Percentiles rank a stretch among this genome's conserved stretches.
Evolutionary conservation across 92 coral and sea anemone species (phyloP).

Genomic region (Siderastrea siderea): DNA sequence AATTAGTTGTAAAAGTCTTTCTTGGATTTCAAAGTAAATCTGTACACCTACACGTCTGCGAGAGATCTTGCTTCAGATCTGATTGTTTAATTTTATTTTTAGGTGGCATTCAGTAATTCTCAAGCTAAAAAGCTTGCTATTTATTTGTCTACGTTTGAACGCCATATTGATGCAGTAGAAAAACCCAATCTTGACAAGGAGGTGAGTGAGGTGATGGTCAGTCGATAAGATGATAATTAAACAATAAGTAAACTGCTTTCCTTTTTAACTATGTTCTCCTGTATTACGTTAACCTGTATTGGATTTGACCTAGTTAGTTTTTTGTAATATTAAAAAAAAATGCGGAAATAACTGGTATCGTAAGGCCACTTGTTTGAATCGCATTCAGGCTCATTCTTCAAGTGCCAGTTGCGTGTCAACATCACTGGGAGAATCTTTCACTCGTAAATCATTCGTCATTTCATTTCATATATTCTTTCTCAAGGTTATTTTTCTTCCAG

Average conservation of each 20-base stretch:
- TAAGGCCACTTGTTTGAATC: too few relatives aligned
- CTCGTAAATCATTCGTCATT: too few relatives aligned
- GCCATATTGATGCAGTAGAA: constrained; percentile 98
- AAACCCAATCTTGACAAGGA: constrained; percentile 98
- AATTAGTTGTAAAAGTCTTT: not conserved
- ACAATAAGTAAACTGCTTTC: too few relatives aligned
- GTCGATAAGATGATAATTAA: not conserved
- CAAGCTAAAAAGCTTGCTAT: constrained; percentile 94
- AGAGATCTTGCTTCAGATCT: not conserved
- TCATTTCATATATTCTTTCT: too few relatives aligned
- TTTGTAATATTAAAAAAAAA: too few relatives aligned
- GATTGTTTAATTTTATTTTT: not conserved
- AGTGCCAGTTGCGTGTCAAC: too few relatives aligned
- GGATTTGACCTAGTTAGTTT: too few relatives aligned
- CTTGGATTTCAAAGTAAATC: not conserved
- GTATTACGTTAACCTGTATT: not conserved
- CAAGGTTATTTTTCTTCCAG: too few relatives aligned
- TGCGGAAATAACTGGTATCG: too few relatives aligned
- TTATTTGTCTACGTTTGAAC: constrained; percentile 89
- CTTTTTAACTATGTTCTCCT: not conserved
- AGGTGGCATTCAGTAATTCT: constrained; percentile 99
- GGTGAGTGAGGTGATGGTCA: constrained; percentile 46
- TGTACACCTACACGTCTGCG: not conserved
- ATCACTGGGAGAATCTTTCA: too few relatives aligned
- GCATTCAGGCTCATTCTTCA: too few relatives aligned